Base-by-base conservation (phyloP, 2,888 invertebrate species). In the Chalcosyrphus nemorum region DNA sequence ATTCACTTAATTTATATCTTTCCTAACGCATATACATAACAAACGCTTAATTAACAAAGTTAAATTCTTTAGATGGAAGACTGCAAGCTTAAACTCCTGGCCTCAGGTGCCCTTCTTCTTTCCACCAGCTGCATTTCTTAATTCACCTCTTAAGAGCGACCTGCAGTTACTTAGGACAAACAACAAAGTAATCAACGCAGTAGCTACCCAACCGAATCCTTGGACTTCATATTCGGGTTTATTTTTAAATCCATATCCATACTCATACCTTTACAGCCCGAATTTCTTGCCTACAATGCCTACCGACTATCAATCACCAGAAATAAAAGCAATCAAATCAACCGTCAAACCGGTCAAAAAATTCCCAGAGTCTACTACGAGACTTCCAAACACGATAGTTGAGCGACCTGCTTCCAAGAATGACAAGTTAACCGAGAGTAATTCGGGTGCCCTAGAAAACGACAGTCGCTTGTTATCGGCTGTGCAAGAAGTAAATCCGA, bases 41-140 rank as follows among this genome's bases (percentile, higher is more conserved):
- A 1, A 17, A 54, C 21, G 81, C 81, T 82, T 78, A 11, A 61
- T 68, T 72, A 82, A 82, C 66, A 7, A 57, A 70, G 38, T 59
- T 57, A 17, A 74, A 80, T 84, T 75, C 19, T 80, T 66, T 84
- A 88, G 88, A 86, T 90, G 91, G 91, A 88, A 88, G 86, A 88
- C 89, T 61, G 81, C 89, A 72, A 89, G 88, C 81, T 59, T 90
- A 35, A 88, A 89, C 77, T 77, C 87, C 54, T 91, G 91, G 91
- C 90, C 91, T 43, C 82, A 74, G 61, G 27, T 43, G 61, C 29
- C 45, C 19, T 50, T 70, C 50, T 65, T 50, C 17, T 75, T 66
- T 75, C 59, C 70, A 4, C 21, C 80, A 63, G 24, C 63, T 65
- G 74, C n/a, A 17, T 54, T 70, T 11, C 24, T 57, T 38, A 66